Conservation (phyloP, 2,888 invertebrate species). For the Aspidiotus rigidus region DNA sequence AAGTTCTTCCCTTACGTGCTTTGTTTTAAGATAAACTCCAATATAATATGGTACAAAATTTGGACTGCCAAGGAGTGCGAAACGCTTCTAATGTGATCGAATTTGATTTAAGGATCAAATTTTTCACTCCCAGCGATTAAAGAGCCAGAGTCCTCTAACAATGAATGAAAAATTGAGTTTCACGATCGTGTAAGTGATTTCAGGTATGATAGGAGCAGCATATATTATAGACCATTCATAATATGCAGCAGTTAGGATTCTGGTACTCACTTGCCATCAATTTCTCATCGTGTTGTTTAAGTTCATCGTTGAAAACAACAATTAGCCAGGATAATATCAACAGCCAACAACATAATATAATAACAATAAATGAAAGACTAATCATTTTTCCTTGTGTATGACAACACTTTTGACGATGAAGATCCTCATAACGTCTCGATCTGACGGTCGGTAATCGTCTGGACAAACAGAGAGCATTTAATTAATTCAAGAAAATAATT, state of each 20-base stretch:
- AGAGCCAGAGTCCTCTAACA: too few species aligned
- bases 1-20: too few species aligned
- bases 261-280: slow-evolving; percentile 53
- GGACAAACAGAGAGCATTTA: not conserved
- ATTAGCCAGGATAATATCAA: slow-evolving; percentile 31
- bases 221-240: not conserved
- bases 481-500: too few species aligned
- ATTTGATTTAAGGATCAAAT: too few species aligned
- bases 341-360: slow-evolving; percentile 32
- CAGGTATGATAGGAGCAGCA: too few species aligned
- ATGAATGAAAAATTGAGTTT: too few species aligned
- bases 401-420: slow-evolving; percentile 23
- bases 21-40: too few species aligned
- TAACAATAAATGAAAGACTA: slow-evolving; percentile 29
- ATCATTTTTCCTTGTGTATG: slow-evolving; percentile 22
- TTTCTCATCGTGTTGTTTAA: slow-evolving; percentile 31
- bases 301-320: slow-evolving; percentile 30
- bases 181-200: too few species aligned
- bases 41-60: too few species aligned
- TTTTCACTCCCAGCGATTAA: too few species aligned
- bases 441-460: slow-evolving; percentile 22
- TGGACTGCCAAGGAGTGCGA: too few species aligned
- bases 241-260: not conserved
- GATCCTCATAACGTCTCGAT: slow-evolving; percentile 20
- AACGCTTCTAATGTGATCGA: too few species aligned